Evolutionary conservation across 2,797 vertebrate species (phyloP).

Genomic region (Gorsachius magnificus): DNA sequence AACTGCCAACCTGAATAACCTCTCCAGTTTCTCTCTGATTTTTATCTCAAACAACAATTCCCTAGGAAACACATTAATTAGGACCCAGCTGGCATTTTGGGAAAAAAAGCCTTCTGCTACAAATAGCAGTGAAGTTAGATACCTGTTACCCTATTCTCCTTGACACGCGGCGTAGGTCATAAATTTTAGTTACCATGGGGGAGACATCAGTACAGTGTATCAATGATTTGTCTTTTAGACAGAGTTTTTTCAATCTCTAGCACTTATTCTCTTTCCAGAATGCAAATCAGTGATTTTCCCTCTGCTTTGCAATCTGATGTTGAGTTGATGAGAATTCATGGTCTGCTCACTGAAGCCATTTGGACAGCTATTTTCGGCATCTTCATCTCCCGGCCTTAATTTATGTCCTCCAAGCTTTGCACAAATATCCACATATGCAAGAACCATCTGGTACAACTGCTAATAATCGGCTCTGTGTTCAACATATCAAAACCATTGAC

Average conservation of each 20-base stretch:
- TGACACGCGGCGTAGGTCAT: fast-evolving
- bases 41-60: not conserved
- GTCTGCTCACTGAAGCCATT: not conserved
- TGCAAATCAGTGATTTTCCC: not conserved
- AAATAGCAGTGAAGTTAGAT: not conserved
- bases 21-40: not conserved
- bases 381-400: not conserved
- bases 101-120: not conserved
- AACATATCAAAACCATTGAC: not conserved
- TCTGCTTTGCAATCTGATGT: not conserved
- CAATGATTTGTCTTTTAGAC: not conserved
- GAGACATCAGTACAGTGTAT: not conserved
- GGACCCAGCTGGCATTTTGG: not conserved
- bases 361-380: not conserved
- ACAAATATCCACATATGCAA: not conserved
- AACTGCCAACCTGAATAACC: not conserved
- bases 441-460: not conserved
- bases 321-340: not conserved
- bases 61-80: not conserved
- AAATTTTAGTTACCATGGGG: not conserved
- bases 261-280: not conserved
- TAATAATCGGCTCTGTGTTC: not conserved
- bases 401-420: not conserved
- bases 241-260: not conserved
- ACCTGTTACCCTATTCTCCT: not conserved